phyloP scores from a whole-genome alignment of 1,140 invertebrate genomes.

The Drosophila parvula region DNA sequence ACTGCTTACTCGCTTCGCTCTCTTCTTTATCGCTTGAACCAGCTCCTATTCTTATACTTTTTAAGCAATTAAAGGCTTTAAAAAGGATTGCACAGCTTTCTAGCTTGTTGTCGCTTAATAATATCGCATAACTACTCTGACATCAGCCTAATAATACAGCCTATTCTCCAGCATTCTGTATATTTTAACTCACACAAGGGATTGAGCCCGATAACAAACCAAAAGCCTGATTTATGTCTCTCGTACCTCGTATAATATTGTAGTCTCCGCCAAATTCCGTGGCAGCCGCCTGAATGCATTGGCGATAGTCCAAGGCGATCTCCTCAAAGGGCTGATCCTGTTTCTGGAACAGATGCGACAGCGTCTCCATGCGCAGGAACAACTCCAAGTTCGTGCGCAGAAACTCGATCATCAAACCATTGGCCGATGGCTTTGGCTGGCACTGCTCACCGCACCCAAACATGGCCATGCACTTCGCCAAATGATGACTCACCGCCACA shows the following conservation, averaged over 20 bases:
- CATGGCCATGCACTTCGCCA: slow-evolving; percentile 54
- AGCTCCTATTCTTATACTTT: too few relatives aligned
- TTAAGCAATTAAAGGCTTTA: too few relatives aligned
- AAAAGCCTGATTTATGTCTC: too few relatives aligned
- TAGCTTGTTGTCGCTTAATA: too few relatives aligned
- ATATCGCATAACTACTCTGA: too few relatives aligned
- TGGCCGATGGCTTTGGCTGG: slow-evolving; percentile 13
- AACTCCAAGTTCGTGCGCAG: slow-evolving; percentile 95
- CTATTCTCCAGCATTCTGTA: too few relatives aligned
- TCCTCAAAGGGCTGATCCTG: slow-evolving; percentile 75
- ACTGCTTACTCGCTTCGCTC: too few relatives aligned
- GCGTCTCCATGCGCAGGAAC: slow-evolving; percentile 94
- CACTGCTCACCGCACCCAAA: slow-evolving; percentile 18
- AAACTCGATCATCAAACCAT: slow-evolving; percentile 84
- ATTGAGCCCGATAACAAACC: too few relatives aligned
- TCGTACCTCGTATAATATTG: slow-evolving; percentile 62
- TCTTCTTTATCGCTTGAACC: too few relatives aligned
- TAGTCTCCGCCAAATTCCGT: slow-evolving; percentile 84
- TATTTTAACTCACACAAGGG: too few relatives aligned
- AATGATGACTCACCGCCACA: slow-evolving; percentile 39
- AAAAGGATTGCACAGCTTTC: too few relatives aligned
- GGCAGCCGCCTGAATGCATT: slow-evolving; percentile 84
- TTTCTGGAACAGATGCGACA: slow-evolving; percentile 94
- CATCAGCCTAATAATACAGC: too few relatives aligned
- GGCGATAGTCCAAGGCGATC: slow-evolving; percentile 80